A percentile compares a stretch with the other conserved stretches of the same genome.
Conservation (phyloP, 2,888 invertebrate species). For the Taphrorychus bicolor region DNA sequence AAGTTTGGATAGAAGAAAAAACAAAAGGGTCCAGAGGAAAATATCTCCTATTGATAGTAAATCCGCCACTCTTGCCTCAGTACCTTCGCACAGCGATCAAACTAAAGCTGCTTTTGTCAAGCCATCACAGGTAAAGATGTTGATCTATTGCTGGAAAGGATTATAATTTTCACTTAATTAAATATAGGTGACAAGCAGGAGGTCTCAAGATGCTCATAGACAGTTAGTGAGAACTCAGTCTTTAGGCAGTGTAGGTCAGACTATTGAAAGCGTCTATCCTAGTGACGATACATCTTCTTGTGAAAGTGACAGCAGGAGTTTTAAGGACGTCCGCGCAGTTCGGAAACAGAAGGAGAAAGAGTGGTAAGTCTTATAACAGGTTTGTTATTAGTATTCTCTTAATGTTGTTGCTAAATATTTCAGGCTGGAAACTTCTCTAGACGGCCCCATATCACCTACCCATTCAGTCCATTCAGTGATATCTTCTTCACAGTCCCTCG, state of each 20-base stretch:
- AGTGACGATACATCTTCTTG: constrained; percentile 60
- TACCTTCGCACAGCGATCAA: constrained; percentile 51
- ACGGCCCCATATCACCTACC: constrained; percentile 53
- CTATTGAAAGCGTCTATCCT: constrained; percentile 57
- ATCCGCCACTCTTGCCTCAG: constrained; percentile 53
- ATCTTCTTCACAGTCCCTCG: constrained; percentile 49
- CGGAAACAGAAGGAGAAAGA: constrained; percentile 59
- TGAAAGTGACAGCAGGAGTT: constrained; percentile 57
- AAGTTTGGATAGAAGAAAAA: constrained; percentile 67
- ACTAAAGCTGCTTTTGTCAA: constrained; percentile 51
- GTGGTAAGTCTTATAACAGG: no score
- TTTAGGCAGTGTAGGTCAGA: constrained; percentile 65
- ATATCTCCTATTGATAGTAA: constrained; percentile 56
- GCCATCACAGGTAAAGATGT: constrained; percentile 52
- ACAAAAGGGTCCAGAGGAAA: constrained; percentile 56
- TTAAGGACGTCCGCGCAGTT: constrained; percentile 51
- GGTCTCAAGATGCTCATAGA: constrained; percentile 54
- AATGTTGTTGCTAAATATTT: constrained; percentile 33
- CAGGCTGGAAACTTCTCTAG: constrained; percentile 59
- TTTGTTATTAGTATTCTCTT: no score
- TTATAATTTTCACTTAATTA: not conserved
- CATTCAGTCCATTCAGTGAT: constrained; percentile 46
- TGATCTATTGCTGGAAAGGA: not conserved
- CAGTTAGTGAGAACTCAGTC: constrained; percentile 66
- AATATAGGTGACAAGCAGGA: constrained; percentile 49